Conservation (phyloP, 2,113 vertebrate genomes). For the Mustela nigripes region DNA sequence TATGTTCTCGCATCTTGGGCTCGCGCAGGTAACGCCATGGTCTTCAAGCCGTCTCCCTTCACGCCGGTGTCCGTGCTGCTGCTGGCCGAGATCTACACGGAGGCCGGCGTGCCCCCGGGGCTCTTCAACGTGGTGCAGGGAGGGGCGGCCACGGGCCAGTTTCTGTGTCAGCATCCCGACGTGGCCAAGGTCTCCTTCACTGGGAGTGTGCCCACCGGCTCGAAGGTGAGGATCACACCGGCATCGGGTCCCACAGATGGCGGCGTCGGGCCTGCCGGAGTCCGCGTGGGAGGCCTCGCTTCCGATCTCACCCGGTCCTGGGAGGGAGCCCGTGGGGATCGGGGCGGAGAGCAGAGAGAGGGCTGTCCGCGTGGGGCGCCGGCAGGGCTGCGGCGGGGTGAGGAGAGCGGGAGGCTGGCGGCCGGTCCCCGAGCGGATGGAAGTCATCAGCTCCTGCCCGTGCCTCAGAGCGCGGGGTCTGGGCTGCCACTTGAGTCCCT, state of each 20-base stretch:
- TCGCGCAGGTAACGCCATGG: slow-evolving; percentile 95
- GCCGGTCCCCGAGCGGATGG: fast-evolving
- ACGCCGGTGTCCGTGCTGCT: slow-evolving; percentile 92
- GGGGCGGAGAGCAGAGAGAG: background rate
- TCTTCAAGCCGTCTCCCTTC: slow-evolving; percentile 98
- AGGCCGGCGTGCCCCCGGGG: slow-evolving; percentile 94
- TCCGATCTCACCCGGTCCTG: background rate
- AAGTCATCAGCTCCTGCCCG: fast-evolving
- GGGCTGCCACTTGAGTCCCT: fast-evolving
- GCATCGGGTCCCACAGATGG: fast-evolving
- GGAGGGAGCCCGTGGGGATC: background rate
- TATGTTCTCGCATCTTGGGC: background rate
- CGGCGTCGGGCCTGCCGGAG: fast-evolving
- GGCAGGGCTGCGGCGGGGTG: too few species aligned
- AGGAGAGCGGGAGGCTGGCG: background rate
- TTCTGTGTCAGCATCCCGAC: slow-evolving; percentile 94
- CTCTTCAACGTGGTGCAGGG: slow-evolving; percentile 98
- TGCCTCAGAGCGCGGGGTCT: background rate
- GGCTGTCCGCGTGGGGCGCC: background rate
- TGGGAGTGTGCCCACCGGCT: slow-evolving; percentile 96
- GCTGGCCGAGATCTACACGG: slow-evolving; percentile 95
- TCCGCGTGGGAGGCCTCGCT: fast-evolving
- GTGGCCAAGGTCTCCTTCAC: slow-evolving; percentile 98
- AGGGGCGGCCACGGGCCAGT: slow-evolving; percentile 93
- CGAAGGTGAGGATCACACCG: slow-evolving; percentile 88